Percentiles rank a stretch among this genome's conserved stretches.
Evolutionary conservation across 2,888 invertebrate species (phyloP).

Genomic region (Philaethria dido): DNA sequence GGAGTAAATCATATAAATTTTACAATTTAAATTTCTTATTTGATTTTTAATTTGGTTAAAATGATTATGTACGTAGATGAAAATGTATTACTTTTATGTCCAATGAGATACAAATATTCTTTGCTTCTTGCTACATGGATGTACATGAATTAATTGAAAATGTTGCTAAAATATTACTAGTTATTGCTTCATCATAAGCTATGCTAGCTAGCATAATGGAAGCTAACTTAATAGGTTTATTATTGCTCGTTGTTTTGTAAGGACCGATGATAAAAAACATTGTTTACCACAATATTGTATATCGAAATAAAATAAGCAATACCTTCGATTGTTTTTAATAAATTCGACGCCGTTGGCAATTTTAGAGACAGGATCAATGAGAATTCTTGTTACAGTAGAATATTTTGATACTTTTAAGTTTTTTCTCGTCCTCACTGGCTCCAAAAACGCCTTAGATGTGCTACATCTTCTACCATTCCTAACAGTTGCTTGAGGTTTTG

Average conservation of each 20-base stretch:
- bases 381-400: slow-evolving; percentile 87
- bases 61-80: too few species aligned
- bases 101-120: too few species aligned
- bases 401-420: slow-evolving; percentile 89
- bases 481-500: slow-evolving; percentile 88
- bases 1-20: too few species aligned
- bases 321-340: slow-evolving; percentile 82
- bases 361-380: slow-evolving; percentile 86
- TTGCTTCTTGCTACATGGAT: too few species aligned
- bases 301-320: slow-evolving; percentile 27
- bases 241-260: neutral
- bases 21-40: too few species aligned
- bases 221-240: neutral
- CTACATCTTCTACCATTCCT: slow-evolving; percentile 90
- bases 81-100: too few species aligned
- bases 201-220: too few species aligned
- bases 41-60: too few species aligned
- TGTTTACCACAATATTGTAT: neutral
- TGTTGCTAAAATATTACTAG: slow-evolving; percentile 3
- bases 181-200: neutral
- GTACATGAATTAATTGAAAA: neutral
- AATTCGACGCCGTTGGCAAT: slow-evolving; percentile 88
- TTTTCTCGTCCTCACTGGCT: slow-evolving; percentile 84
- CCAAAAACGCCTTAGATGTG: slow-evolving; percentile 90
- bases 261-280: neutral